Evolutionary conservation across 2,113 vertebrate genomes (phyloP), one percentile per base, ranked within the genome.

Genomic region (Serinus canaria): DNA sequence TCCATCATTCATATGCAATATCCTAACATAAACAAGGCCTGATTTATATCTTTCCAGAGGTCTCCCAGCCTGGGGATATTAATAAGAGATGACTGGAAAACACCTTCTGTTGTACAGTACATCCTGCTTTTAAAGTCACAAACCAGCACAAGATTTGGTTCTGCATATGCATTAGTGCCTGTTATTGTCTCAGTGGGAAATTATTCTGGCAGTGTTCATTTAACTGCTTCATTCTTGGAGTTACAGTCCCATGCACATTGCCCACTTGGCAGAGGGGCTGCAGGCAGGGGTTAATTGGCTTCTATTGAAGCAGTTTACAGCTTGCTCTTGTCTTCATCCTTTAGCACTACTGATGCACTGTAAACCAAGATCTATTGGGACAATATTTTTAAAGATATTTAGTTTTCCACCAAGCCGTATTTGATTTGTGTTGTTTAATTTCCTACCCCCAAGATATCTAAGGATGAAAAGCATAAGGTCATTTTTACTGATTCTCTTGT

Each of bases 221-320:
- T 90, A 75, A 81, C 84, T 3, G 3, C 23, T 80, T 27, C 13
- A 37, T 31, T 2, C n/a, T 41, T 24, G 27, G 41, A 41, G 53
- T 28, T 50, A 1, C 2, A 2, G 43, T 35, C 27, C 46, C 28
- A 19, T 60, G 52, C 75, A 13, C 19, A 0, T 5, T 11, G 15
- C 46, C 13, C 47, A 10, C 17, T 6, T 83, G 79, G 85, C 87
- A 78, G 24, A 81, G 66, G 35, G 60, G 56, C 58, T 67, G 18
- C 64, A 92, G 68, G 59, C 80, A 82, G 78, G 96, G 96, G 96
- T 98, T 98, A 97, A 97, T 93, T 97, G 96, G 56, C 92, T 96
- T 97, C 95, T 93, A 97, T 86, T 96, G 96, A 95, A 80, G 81
- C 66, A 23, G 39, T 97, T 97, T 96, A 95, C 87, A 88, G 80